Evolutionary conservation across 2,888 invertebrate species (phyloP).

Genomic region (Mechanitis mazaeus): DNA sequence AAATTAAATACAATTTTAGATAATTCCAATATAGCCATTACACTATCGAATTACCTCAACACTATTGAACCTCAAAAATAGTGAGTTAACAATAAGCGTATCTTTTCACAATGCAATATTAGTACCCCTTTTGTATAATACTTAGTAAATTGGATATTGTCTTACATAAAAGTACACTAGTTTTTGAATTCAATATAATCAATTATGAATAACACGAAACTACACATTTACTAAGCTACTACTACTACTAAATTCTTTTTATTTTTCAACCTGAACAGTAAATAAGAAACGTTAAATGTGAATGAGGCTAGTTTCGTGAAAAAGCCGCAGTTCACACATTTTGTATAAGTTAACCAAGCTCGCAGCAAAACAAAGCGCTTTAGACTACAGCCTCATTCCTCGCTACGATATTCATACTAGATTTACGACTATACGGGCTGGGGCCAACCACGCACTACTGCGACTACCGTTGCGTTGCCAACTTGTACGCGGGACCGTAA

Average conservation of each 20-base stretch:
- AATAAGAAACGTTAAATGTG: slow-evolving; percentile 20
- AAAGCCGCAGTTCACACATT: slow-evolving; percentile 28
- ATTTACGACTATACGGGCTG: slow-evolving; percentile 28
- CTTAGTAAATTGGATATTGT: no score
- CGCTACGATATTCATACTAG: slow-evolving; percentile 33
- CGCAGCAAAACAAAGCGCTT: slow-evolving; percentile 40
- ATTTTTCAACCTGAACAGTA: slow-evolving; percentile 1
- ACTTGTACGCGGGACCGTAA: slow-evolving; percentile 25
- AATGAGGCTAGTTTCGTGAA: slow-evolving; percentile 24
- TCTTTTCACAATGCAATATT: no score
- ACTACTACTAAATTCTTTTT: neutral
- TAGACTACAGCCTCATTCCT: slow-evolving; percentile 36
- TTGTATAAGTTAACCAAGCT: slow-evolving; percentile 31
- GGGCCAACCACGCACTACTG: slow-evolving; percentile 31
- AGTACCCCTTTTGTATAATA: no score
- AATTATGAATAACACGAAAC: no score
- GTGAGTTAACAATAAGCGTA: neutral
- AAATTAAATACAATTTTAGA: slow-evolving; percentile 6
- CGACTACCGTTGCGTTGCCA: slow-evolving; percentile 45
- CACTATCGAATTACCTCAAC: neutral
- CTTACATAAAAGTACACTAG: no score
- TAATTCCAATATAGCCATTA: neutral
- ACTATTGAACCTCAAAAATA: neutral
- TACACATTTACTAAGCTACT: no score
- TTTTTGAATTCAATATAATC: no score